Base-by-base conservation (phyloP, 1,140 invertebrate species). In the Zaprionus inermis region DNA sequence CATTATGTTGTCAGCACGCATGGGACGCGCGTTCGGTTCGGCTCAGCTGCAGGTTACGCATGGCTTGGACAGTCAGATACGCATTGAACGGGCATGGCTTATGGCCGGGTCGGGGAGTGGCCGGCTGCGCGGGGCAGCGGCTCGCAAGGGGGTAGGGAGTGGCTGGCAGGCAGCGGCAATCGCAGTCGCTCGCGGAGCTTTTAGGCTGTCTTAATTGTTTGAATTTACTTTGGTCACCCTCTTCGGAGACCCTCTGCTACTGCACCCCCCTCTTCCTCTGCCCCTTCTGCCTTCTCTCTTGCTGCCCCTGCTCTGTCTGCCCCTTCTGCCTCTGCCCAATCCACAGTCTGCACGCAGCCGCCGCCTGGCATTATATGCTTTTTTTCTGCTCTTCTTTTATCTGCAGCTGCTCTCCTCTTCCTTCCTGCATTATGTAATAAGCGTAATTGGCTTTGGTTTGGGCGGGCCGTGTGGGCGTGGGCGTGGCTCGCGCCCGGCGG, bases 371-470 rank as follows among this genome's bases (percentile, higher is more conserved):
- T 61, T 34, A n/a, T 28, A 28, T 28, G 1, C 24, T 28, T 28
- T 28, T 28, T 28, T 28, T 28, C 5, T 28, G 1, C 36, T 38
- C 44, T 51, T 46, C 51, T 66, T 78, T 28, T 85, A 81, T 78
- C 81, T 71, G 51, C 22, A 51, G 54, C 55, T 67, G 36, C 36
- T 16, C 6, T n/a, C 38, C 38, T 71, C 16, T 30, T 56, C 61
- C 36, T 61, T 44, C 20, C 57, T 86, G 57, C 88, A 88, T 86
- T 83, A 88, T 88, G 79, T 83, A 88, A 86, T 86, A 83, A 86
- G 79, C 82, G 83, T 88, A 83, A 86, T 88, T 88, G 82, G 83
- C 75, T 86, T 72, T 67, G 55, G 30, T 20, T 54, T 52, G 34
- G 57, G 24, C 41, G 30, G 32, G 3, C 5, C 3, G 1, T 28